These are phyloP conservation scores for Carassius carassius DNA, from an alignment of 2,113 vertebrate genomes.

Conservation along the genomic window DNA sequence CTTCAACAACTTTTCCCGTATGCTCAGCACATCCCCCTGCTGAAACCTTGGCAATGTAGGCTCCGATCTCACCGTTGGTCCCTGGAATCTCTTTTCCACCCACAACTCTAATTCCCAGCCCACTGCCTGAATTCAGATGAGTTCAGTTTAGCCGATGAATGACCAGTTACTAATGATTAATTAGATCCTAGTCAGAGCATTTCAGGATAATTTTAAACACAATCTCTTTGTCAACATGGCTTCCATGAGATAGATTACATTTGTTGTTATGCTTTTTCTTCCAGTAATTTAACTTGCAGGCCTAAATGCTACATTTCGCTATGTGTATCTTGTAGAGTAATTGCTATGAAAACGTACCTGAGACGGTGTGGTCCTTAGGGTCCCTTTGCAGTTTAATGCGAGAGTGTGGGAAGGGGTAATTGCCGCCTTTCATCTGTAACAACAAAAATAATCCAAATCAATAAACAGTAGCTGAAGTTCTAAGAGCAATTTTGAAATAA, in stretches of 20 bases:
- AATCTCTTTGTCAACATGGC: not conserved
- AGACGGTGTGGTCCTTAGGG: constrained; percentile 81
- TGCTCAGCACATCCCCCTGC: constrained; percentile 90
- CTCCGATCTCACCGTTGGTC: constrained; percentile 88
- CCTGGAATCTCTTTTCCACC: constrained; percentile 97
- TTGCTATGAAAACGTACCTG: constrained; percentile 34
- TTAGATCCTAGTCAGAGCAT: not conserved
- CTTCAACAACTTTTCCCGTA: constrained; percentile 87
- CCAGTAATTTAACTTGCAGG: not conserved
- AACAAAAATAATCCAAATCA: constrained; percentile 21
- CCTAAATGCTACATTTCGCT: not conserved
- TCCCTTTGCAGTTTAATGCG: constrained; percentile 88
- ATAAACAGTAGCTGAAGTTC: not conserved
- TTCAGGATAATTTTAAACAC: not conserved
- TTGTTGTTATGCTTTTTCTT: not conserved
- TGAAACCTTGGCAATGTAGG: constrained; percentile 92
- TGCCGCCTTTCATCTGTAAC: constrained; percentile 84
- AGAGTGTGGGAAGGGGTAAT: constrained; percentile 89
- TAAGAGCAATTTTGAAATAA: not conserved
- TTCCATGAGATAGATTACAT: not conserved
- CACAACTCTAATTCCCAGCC: constrained; percentile 91
- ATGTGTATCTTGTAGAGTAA: not conserved
- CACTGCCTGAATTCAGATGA: constrained; percentile 79
- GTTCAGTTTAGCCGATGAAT: not conserved
- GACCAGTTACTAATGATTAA: not conserved